Evolutionary conservation across 2,113 vertebrate species (phyloP), one percentile per base, ranked within the genome.

Genomic region (Trinectes maculatus): DNA sequence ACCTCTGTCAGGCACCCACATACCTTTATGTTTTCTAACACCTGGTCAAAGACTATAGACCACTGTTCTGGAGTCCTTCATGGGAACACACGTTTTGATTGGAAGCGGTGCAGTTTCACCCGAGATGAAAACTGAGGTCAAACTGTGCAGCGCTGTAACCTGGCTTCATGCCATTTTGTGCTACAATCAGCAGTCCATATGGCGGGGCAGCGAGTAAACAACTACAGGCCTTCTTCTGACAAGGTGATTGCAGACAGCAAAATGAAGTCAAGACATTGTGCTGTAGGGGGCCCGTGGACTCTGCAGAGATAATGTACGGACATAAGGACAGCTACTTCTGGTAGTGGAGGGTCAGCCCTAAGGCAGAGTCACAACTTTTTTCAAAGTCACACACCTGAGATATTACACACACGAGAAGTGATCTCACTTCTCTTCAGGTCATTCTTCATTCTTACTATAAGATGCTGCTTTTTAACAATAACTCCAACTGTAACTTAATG

Each of bases 101-200:
- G 28, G 53, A 51, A 68, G 37, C 5, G 1, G 16, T 28, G 11
- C 5, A 1, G 44, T 39, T 42, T 61, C 21, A 59, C 28, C 40
- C 6, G 8, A 44, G 18, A 46, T 75, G 34, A 56, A 10, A 75
- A 5, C 36, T 43, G 4, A 36, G 59, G 34, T 55, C 42, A 70
- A 29, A 44, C 43, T 16, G n/a, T 51, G 18, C 34, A 55, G 8
- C 4, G 3, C 37, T 36, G 15, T 21, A 40, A 22, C n/a, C 39
- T 73, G 70, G 39, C 51, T 46, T 39, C 3, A 2, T 68, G 39
- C 21, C 63, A n/a, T 36, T 8, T 19, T 49, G 16, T 4, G 8
- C 36, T 19, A 44, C 43, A 26, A 47, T 48, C 9, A 1, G 12
- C 44, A 46, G 36, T 26, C 24, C 37, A 58, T 46, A 56, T 46